These are phyloP conservation scores for Eumerus sabulonum DNA, from an alignment of 2,888 invertebrate genomes.

Conservation along the genomic window DNA sequence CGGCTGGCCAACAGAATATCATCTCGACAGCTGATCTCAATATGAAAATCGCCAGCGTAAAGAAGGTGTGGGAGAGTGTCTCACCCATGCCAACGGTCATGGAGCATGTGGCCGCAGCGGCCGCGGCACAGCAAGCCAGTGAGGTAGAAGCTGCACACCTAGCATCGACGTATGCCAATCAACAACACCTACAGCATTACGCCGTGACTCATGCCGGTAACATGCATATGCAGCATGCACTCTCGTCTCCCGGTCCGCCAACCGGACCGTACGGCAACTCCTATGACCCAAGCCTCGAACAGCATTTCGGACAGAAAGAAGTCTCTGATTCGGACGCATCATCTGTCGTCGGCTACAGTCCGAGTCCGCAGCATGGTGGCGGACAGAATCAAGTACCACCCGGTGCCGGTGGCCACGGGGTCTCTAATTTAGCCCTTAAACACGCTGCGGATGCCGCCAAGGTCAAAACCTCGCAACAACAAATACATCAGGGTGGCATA, in stretches of 20 bases:
- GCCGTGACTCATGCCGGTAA: constrained; percentile 73
- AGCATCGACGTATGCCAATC: constrained; percentile 70
- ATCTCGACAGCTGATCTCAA: constrained; percentile 94
- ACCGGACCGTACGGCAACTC: constrained; percentile 76
- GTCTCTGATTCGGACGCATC: constrained; percentile 64
- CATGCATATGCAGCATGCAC: constrained; percentile 77
- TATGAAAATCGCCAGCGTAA: constrained; percentile 95
- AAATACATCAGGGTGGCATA: constrained; percentile 79
- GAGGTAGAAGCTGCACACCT: constrained; percentile 69
- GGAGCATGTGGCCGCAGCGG: constrained; percentile 79
- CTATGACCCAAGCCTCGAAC: constrained; percentile 79
- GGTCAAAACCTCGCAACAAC: constrained; percentile 82
- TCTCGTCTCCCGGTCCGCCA: constrained; percentile 77
- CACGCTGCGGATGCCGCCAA: constrained; percentile 77
- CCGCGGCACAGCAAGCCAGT: constrained; percentile 47
- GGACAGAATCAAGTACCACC: constrained; percentile 75
- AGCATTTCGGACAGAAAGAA: constrained; percentile 76
- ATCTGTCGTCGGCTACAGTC: constrained; percentile 79
- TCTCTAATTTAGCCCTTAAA: constrained; percentile 77
- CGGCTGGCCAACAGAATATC: constrained; percentile 83
- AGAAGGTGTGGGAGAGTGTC: constrained; percentile 88
- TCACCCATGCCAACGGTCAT: constrained; percentile 84
- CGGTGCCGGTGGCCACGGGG: constrained; percentile 69
- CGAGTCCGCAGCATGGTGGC: constrained; percentile 79
- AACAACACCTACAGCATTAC: constrained; percentile 75